phyloP scores from a whole-genome alignment of 1,140 invertebrate genomes.

The Platorchestia sp. region DNA sequence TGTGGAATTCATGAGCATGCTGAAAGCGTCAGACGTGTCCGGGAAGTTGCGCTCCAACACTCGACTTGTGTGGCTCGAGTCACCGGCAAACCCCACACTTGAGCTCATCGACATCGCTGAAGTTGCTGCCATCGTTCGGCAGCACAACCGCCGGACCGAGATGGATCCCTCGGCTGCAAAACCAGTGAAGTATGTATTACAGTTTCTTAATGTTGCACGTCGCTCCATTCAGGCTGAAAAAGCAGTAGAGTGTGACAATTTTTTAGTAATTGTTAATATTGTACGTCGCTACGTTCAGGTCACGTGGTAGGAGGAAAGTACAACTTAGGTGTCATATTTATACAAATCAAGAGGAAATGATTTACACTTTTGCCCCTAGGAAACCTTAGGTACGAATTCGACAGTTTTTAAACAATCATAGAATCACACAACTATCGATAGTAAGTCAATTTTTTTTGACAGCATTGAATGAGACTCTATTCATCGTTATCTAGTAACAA shows the following conservation, averaged over 20 bases:
- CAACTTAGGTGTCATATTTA: too few relatives aligned
- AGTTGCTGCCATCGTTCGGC: conserved; percentile 78
- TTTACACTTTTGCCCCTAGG: neutral
- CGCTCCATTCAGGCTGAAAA: too few relatives aligned
- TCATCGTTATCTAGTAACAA: too few relatives aligned
- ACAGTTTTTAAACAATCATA: too few relatives aligned
- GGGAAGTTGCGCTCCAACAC: conserved; percentile 64
- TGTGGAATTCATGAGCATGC: conserved; percentile 86
- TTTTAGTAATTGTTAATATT: neutral
- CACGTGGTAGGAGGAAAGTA: too few relatives aligned
- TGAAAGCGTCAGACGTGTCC: conserved; percentile 68
- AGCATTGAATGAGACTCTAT: too few relatives aligned
- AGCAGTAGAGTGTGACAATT: neutral
- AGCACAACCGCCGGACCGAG: conserved; percentile 61
- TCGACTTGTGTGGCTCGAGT: conserved; percentile 89
- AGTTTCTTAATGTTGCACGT: too few relatives aligned
- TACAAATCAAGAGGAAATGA: neutral
- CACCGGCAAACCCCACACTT: conserved; percentile 96
- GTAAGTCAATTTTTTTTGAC: too few relatives aligned
- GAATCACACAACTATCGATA: too few relatives aligned
- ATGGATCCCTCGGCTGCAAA: neutral
- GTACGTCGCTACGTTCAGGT: too few relatives aligned
- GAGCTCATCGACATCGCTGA: conserved; percentile 91
- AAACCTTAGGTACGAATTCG: too few relatives aligned
- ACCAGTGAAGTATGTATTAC: too few relatives aligned